Conservation (phyloP, 2,797 vertebrate genomes). For the Schizopygopsis pylzovi region DNA sequence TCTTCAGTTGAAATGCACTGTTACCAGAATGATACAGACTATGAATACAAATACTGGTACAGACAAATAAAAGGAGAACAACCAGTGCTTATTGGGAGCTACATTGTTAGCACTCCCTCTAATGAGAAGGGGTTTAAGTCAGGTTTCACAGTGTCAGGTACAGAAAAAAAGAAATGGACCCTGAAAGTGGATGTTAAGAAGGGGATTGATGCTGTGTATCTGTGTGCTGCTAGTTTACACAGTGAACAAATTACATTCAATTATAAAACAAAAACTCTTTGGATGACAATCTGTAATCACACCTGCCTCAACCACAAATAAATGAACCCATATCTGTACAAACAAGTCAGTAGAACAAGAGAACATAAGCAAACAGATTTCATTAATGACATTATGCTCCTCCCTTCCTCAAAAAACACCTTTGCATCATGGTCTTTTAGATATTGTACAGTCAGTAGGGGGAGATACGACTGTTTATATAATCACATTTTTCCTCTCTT, state of each 20-base stretch:
- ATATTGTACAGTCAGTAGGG: constrained; percentile 25
- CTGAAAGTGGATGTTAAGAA: constrained; percentile 50
- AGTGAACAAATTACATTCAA: constrained; percentile 22
- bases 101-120: background rate
- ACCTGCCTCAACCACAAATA: constrained; percentile 37
- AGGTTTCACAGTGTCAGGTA: constrained; percentile 45
- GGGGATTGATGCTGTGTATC: constrained; percentile 52
- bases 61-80: constrained; percentile 51
- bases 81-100: constrained; percentile 41
- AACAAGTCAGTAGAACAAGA: background rate
- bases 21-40: constrained; percentile 61
- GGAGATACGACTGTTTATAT: constrained; percentile 11
- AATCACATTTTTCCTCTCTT: background rate
- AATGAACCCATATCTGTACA: background rate
- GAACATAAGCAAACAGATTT: background rate
- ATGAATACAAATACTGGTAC: constrained; percentile 64
- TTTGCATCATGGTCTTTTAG: background rate
- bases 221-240: constrained; percentile 60
- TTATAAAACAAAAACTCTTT: constrained; percentile 27
- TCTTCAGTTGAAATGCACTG: constrained; percentile 57
- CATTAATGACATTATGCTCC: background rate
- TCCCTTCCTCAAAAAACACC: background rate
- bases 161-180: constrained; percentile 53
- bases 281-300: background rate
- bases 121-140: constrained; percentile 51